phyloP scores from a whole-genome alignment of 2,888 invertebrate species.

The Formica aserva region DNA sequence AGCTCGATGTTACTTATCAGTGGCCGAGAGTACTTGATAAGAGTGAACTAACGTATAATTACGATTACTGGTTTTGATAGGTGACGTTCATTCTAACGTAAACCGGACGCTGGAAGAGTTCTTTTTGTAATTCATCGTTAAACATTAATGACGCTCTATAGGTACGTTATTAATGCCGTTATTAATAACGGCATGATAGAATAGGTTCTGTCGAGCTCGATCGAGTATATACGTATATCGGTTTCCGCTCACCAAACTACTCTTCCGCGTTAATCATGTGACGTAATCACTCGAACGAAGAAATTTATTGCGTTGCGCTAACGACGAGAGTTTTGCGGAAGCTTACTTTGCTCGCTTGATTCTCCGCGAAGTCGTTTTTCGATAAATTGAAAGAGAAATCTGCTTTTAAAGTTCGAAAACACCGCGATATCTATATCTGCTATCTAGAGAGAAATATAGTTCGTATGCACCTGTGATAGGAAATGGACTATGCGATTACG shows the following conservation, averaged over 20 bases:
- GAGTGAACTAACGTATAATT: slow-evolving; percentile 13
- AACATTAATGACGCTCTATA: slow-evolving; percentile 7
- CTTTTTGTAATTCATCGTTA: not conserved
- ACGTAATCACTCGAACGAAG: not conserved
- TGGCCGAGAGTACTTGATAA: not conserved
- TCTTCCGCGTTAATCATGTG: slow-evolving; percentile 32
- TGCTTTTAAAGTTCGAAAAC: not conserved
- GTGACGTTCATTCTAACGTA: slow-evolving; percentile 28
- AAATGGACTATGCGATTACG: not conserved
- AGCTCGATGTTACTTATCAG: not conserved
- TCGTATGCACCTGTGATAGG: not conserved
- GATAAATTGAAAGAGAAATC: not conserved
- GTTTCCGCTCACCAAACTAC: slow-evolving; percentile 20
- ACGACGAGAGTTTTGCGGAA: slow-evolving; percentile 12
- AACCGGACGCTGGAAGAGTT: not conserved
- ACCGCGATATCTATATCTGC: not conserved
- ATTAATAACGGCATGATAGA: not conserved
- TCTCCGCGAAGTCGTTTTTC: not conserved
- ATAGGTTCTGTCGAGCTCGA: not conserved
- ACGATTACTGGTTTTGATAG: not conserved
- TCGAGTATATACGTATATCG: not conserved
- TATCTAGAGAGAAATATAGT: not conserved
- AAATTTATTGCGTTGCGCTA: slow-evolving; percentile 1
- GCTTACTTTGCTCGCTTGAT: not conserved
- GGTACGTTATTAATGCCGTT: slow-evolving; percentile 28